These are phyloP conservation scores for Nylanderia fulva DNA, from an alignment of 1,140 invertebrate genomes.

Conservation along the genomic window DNA sequence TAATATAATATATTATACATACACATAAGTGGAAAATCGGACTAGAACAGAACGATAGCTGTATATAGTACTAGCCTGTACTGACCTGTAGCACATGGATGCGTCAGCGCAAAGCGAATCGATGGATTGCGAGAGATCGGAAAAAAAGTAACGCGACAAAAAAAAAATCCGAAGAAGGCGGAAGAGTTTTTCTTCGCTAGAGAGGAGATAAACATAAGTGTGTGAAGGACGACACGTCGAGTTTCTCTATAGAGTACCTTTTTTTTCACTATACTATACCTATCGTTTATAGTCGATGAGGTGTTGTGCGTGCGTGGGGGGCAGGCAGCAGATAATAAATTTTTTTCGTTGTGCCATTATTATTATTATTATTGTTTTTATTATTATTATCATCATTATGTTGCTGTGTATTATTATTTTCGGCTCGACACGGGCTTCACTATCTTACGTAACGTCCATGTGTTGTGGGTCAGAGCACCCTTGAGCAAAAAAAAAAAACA, in stretches of 20 bases:
- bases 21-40: slow-evolving; percentile 9
- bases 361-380: slow-evolving; percentile 49
- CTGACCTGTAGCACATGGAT: slow-evolving; percentile 87
- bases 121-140: slow-evolving; percentile 74
- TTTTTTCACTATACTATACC: slow-evolving; percentile 67
- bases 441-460: slow-evolving; percentile 83
- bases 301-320: slow-evolving; percentile 82
- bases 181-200: slow-evolving; percentile 52
- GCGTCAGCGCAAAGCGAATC: slow-evolving; percentile 79
- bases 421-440: slow-evolving; percentile 73
- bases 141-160: slow-evolving; percentile 59
- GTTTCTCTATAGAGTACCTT: slow-evolving; percentile 70
- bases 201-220: slow-evolving; percentile 53
- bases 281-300: slow-evolving; percentile 76
- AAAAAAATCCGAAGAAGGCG: slow-evolving; percentile 56
- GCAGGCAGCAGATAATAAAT: slow-evolving; percentile 72
- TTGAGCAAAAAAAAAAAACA: slow-evolving; percentile 65
- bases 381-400: slow-evolving; percentile 45
- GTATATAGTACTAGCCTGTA: slow-evolving; percentile 85
- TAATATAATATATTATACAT: no score
- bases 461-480: slow-evolving; percentile 86
- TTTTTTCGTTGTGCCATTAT: slow-evolving; percentile 68
- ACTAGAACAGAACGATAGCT: slow-evolving; percentile 78
- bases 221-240: slow-evolving; percentile 71
- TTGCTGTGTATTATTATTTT: slow-evolving; percentile 65